Percentiles rank a stretch among this genome's conserved stretches.
Conservation (phyloP, 2,888 invertebrate genomes). For the Erannis defoliaria region DNA sequence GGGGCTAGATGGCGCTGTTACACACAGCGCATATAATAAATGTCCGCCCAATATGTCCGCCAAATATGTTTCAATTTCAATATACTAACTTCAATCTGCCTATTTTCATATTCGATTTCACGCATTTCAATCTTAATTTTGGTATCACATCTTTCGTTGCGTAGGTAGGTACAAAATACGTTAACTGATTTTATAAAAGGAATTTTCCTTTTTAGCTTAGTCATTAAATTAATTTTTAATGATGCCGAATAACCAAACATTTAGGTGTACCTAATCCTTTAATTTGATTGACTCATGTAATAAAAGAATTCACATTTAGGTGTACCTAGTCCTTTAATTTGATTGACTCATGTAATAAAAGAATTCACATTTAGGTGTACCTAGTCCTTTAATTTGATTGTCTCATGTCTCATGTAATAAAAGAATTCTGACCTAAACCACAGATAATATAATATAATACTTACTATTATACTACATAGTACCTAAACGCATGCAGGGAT, state of each 20-base stretch:
- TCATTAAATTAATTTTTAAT: not conserved
- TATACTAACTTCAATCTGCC: too few relatives aligned
- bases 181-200: not conserved
- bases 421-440: too few relatives aligned
- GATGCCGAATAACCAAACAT: not conserved
- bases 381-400: not conserved
- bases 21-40: too few relatives aligned
- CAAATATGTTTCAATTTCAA: too few relatives aligned
- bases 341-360: conserved; percentile 3
- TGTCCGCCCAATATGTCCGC: too few relatives aligned
- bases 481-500: not conserved
- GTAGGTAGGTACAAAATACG: too few relatives aligned
- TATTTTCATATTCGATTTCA: too few relatives aligned
- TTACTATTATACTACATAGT: too few relatives aligned
- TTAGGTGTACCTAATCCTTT: not conserved
- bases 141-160: too few relatives aligned
- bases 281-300: conserved; percentile 3
- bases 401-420: not conserved
- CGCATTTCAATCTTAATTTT: too few relatives aligned
- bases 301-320: not conserved
- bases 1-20: too few relatives aligned
- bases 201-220: not conserved
- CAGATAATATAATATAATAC: too few relatives aligned
- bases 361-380: not conserved
- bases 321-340: not conserved